A percentile compares a stretch with the other conserved stretches of the same genome.
phyloP scores from a whole-genome alignment of 2,113 vertebrate species.

The Cisticola juncidis region DNA sequence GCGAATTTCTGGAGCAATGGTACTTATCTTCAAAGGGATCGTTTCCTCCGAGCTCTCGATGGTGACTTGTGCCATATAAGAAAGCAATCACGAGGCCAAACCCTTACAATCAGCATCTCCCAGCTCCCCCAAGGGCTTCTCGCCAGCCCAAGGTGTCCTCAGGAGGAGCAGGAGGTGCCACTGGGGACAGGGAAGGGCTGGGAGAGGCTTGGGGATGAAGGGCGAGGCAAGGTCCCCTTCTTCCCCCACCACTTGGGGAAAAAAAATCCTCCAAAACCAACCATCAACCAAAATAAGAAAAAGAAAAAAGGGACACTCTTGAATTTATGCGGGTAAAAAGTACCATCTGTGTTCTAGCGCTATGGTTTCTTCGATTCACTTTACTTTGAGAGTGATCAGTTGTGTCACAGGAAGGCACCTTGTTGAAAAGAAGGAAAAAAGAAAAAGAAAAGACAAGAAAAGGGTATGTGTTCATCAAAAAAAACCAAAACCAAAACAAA shows the following conservation, averaged over 20 bases:
- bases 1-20: slow-evolving; percentile 78
- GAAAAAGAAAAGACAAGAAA: not conserved
- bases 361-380: slow-evolving; percentile 81
- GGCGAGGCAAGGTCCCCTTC: not conserved
- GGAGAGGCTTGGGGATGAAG: slow-evolving; percentile 7
- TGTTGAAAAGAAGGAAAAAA: slow-evolving; percentile 75
- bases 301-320: slow-evolving; percentile 11
- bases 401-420: slow-evolving; percentile 88
- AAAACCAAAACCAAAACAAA: not conserved
- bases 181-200: not conserved
- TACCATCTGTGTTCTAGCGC: slow-evolving; percentile 78
- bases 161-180: not conserved
- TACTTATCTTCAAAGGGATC: slow-evolving; percentile 43
- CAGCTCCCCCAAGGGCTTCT: not conserved
- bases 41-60: slow-evolving; percentile 69
- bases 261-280: slow-evolving; percentile 20
- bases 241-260: not conserved
- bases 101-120: not conserved
- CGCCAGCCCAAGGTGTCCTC: not conserved
- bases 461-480: not conserved
- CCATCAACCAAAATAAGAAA: not conserved
- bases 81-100: slow-evolving; percentile 57
- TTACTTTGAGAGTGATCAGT: slow-evolving; percentile 83
- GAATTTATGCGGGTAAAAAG: slow-evolving; percentile 87
- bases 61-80: slow-evolving; percentile 72